Percentiles rank a stretch among this genome's conserved stretches.
phyloP scores from a whole-genome alignment of 2,888 invertebrate genomes.

The Drosophila rubida region DNA sequence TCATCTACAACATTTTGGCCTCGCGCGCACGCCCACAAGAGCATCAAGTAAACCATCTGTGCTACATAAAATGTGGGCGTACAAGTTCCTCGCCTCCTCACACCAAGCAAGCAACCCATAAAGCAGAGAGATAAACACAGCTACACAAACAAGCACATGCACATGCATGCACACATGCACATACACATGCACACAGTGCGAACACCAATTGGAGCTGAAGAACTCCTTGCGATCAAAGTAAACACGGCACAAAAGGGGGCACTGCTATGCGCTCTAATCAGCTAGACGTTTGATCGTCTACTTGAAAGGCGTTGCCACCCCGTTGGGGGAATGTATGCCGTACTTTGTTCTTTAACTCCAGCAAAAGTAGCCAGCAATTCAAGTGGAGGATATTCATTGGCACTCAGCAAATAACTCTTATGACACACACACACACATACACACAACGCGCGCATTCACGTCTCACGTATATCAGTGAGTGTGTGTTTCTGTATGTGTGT shows the following conservation, averaged over 20 bases:
- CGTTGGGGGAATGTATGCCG: slow-evolving; percentile 16
- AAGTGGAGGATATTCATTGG: slow-evolving; percentile 49
- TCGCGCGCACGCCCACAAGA: slow-evolving; percentile 53
- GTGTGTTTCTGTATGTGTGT: slow-evolving; percentile 29
- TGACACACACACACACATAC: slow-evolving; percentile 24
- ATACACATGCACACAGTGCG: slow-evolving; percentile 8
- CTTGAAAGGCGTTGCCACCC: slow-evolving; percentile 40
- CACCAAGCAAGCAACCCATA: slow-evolving; percentile 17
- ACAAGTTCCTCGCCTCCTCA: slow-evolving; percentile 52
- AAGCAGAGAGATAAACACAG: slow-evolving; percentile 47
- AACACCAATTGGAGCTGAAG: slow-evolving; percentile 36
- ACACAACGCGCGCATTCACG: background rate
- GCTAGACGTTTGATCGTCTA: slow-evolving; percentile 44
- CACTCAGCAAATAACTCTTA: slow-evolving; percentile 43
- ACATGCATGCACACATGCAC: slow-evolving; percentile 7
- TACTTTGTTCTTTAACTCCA: slow-evolving; percentile 35
- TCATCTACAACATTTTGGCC: slow-evolving; percentile 32
- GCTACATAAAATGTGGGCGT: slow-evolving; percentile 66
- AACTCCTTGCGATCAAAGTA: slow-evolving; percentile 42
- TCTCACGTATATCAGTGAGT: slow-evolving; percentile 8
- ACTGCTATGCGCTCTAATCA: slow-evolving; percentile 40
- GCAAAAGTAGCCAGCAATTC: slow-evolving; percentile 12
- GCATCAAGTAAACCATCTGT: slow-evolving; percentile 50
- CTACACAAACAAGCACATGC: slow-evolving; percentile 26
- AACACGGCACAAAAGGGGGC: slow-evolving; percentile 24